A percentile compares a stretch with the other conserved stretches of the same genome.
Conservation (phyloP, 2,888 invertebrate genomes). For the Idaea aversata region DNA sequence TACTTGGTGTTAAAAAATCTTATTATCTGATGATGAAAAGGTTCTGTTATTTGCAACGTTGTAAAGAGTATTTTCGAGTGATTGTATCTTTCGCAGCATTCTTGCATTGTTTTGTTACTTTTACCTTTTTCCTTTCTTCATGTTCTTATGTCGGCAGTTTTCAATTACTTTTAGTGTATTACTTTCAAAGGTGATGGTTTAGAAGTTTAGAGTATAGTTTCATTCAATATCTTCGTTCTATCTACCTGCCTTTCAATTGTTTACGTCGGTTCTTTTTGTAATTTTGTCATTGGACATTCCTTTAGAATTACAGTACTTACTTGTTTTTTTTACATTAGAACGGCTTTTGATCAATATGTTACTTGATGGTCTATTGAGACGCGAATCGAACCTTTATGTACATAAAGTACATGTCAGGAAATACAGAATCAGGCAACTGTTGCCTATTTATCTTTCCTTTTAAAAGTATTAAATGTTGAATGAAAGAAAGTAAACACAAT, state of each 20-base stretch:
- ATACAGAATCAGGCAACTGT: background rate
- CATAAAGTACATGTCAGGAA: background rate
- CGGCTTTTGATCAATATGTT: background rate
- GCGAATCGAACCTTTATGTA: background rate
- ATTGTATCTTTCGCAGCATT: background rate
- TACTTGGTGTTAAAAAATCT: background rate
- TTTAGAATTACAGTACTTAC: background rate
- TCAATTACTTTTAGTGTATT: background rate
- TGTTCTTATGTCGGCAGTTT: background rate
- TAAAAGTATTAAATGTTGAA: background rate
- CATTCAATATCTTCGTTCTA: background rate
- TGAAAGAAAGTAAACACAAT: background rate
- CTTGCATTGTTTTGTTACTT: conserved; percentile 2
- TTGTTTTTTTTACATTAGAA: background rate
- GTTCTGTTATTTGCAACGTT: background rate
- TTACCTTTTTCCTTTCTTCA: background rate
- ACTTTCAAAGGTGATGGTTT: background rate
- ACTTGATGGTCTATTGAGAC: background rate
- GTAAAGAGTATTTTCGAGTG: background rate
- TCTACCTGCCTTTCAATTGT: background rate
- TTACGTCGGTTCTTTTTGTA: background rate
- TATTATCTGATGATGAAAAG: background rate
- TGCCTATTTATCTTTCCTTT: background rate
- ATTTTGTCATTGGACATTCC: background rate
- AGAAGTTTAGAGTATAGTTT: background rate